Evolutionary conservation across 2,888 invertebrate genomes (phyloP), one percentile per base, ranked within the genome.

Genomic region (Embidobia sp.): DNA sequence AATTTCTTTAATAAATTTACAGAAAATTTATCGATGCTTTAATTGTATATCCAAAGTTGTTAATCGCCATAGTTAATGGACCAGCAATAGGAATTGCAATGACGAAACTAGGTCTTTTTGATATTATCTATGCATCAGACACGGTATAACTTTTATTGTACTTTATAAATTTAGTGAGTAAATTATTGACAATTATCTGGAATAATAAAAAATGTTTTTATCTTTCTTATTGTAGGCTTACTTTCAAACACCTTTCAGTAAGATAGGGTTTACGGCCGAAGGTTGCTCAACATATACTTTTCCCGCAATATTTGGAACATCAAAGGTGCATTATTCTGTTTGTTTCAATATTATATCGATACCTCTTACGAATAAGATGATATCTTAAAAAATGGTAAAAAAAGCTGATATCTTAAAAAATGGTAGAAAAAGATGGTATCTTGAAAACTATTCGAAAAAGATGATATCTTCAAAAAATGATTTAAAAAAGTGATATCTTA

Each of bases 61-160:
- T 99, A 37, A 92, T 98, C 77, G 95, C 95, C 8, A 90, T 98
- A 67, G 94, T 98, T 0, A 98, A 99, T 91, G 99, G 99, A 1
- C 98, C 98, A 35, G 97, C 97, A 8, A 93, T 98, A 81, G 99
- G 99, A 18, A 94, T 99, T 81, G 94, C 94, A 35, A 94, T 94
- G 1, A 98, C 98, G 0, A 93, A 95, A 6, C 90, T 97, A 51
- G 94, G 94, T 0, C 91, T 98, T 0, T 97, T 94, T 90, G 98
- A 99, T 91, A 91, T 96, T 66, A 94, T 97, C 4, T 97, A 96
- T 91, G 95, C 97, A 57, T 92, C 94, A n/a, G 95, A 97, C 81
- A 93, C 91, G 89, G 96, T 95, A 89, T 35, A 11, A 35, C 7
- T 10, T 8, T 48, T 16, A 3, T n/a, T n/a, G n/a, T n/a, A n/a